Base-by-base conservation (phyloP, 2,797 vertebrate species). In the Eidolon dupreanum region DNA sequence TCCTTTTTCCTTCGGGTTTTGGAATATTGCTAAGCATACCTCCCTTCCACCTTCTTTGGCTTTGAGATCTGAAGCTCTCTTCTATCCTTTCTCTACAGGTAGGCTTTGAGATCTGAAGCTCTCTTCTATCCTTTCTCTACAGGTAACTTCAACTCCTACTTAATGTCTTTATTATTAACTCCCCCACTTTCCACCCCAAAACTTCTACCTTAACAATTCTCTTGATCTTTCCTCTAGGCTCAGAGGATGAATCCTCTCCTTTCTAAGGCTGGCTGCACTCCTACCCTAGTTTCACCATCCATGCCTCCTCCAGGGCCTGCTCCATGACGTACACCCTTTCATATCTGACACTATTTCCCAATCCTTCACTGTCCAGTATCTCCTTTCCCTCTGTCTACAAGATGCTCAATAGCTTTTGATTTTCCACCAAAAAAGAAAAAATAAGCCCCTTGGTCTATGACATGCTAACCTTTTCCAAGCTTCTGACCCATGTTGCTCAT, bases 51-150 rank as follows among this genome's bases (percentile, higher is more conserved):
- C 10, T 15, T 20, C 26, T 22, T 31, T 33, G 46, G 38, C 51
- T 41, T 94, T 63, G 36, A 95, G 89, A 49, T 49, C 15, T 4
- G 15, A 94, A 84, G 77, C 33, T 16, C 59, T 63, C 43, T 70
- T 91, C 57, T 55, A 33, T 41, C 26, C 17, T 75, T 11, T 66
- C 77, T 63, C 70, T 46, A 81, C 33, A 71, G 65, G 88, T 70
- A 59, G 46, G 38, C 51, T 41, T 94, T 63, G 36, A 95, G 89
- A 49, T 49, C 15, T 4, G 15, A 94, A 84, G 77, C 33, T 16
- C 59, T 63, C 43, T 70, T 91, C 57, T 55, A 33, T 41, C 22
- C 17, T 75, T 11, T 66, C 77, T 63, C 70, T 46, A 81, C 33
- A 71, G 65, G 88, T 70, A 59, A 75, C 53, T 17, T 73, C 88